Percentiles rank a stretch among this genome's conserved stretches.
phyloP scores from a whole-genome alignment of 2,113 vertebrate genomes.

The Gila orcuttii region DNA sequence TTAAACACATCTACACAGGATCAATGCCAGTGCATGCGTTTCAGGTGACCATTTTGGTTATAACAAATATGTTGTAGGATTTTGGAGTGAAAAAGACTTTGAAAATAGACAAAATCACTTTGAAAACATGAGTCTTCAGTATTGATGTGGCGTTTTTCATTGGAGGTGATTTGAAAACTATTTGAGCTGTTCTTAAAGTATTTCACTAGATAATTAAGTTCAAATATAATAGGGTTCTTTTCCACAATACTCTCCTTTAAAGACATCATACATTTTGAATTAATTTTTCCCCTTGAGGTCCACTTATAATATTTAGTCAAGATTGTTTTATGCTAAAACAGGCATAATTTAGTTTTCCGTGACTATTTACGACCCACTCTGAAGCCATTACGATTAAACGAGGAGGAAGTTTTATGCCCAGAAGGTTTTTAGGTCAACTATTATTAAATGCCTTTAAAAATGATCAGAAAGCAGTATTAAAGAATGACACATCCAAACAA shows the following conservation, averaged over 20 bases:
- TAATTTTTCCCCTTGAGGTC: not conserved
- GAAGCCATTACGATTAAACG: not conserved
- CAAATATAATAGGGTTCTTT: not conserved
- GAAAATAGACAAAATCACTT: constrained; percentile 4
- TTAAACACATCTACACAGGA: not conserved
- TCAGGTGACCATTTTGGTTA: not conserved
- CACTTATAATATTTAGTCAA: constrained; percentile 21
- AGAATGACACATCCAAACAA: not conserved
- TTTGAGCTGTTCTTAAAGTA: constrained; percentile 1
- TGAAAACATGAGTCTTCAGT: not conserved
- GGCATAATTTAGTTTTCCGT: not conserved
- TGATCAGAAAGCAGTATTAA: not conserved
- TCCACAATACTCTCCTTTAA: not conserved
- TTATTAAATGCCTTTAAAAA: not conserved
- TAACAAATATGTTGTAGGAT: not conserved
- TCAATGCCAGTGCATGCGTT: not conserved
- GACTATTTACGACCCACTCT: not conserved
- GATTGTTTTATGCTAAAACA: constrained; percentile 8
- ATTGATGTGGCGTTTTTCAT: not conserved
- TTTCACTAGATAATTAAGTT: not conserved
- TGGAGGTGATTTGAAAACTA: not conserved
- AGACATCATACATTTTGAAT: constrained; percentile 2
- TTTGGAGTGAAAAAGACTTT: not conserved
- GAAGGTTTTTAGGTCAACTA: not conserved
- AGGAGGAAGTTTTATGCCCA: not conserved